Base-by-base conservation (phyloP, 92 coral and sea anemone genomes). In the Bergia sp. region DNA sequence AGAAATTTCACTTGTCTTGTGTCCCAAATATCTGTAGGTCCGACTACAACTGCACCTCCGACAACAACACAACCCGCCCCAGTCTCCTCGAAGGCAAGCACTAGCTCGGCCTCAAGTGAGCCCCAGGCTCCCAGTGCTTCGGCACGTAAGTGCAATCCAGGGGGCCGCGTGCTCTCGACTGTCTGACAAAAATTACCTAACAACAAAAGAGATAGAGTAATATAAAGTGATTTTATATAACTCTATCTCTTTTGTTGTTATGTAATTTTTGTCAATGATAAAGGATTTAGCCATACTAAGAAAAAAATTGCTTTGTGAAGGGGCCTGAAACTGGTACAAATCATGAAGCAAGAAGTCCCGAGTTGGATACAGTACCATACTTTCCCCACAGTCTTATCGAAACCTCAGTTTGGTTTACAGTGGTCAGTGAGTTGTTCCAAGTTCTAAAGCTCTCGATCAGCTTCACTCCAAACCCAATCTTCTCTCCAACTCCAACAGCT, bases 51-150 rank as follows among this genome's bases (percentile, higher is more conserved):
- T 29, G 55, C 50, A 77, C 87, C 77, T 12, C 87, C 77, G n/a
- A 38, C 87, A 71, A 71, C 87, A 47, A 84, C 87, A 37, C 58
- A 44, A 73, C 77, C 87, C 43, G 77, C 37, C 87, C 79, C 87
- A 84, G 87, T 84, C 87, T 71, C 87, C 87, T 47, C 75, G 87
- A 79, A 44, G 87, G 87, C 87, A 74, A 71, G 47, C 79, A 84
- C 79, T 38, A 84, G 78, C 79, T 67, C 87, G 79, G 87, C 87
- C 77, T 84, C 79, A 37, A 67, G 73, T 81, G 85, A 81, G 44
- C 72, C 87, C 87, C 87, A 69, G 87, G 87, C 79, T 71, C 77
- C 79, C 40, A 50, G 66, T 84, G 69, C 77, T 69, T 10, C 87
- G 77, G 67, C 67, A 37, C 67, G 87, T 84, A 84, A 84, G 87